Evolutionary conservation across 2,113 vertebrate species (phyloP).

Genomic region (Tenrec ecaudatus): DNA sequence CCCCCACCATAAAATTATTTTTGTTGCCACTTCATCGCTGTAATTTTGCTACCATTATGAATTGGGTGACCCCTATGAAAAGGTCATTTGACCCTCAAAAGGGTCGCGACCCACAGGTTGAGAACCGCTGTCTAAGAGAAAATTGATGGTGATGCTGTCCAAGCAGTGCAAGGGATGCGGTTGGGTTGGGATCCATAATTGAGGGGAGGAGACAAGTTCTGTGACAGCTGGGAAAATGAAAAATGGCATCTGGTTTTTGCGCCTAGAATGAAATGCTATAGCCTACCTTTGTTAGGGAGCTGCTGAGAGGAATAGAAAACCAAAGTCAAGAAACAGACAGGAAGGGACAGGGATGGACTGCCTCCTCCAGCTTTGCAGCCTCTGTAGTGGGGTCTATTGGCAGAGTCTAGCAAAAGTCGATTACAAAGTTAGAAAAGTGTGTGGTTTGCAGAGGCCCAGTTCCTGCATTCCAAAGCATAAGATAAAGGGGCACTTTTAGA

Average conservation of each 20-base stretch:
- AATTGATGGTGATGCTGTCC: neutral
- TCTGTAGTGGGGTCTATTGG: neutral
- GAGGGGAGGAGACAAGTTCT: neutral
- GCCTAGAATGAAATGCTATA: neutral
- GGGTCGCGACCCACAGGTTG: too few species aligned
- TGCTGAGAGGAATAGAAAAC: neutral
- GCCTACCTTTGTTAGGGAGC: neutral
- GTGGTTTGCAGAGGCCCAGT: neutral
- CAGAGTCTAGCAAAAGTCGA: neutral
- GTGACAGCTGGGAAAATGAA: neutral
- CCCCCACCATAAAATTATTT: too few species aligned
- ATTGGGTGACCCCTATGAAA: too few species aligned
- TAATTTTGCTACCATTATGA: too few species aligned
- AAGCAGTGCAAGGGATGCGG: too few species aligned
- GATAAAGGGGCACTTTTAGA: neutral
- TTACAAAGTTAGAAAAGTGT: neutral
- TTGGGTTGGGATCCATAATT: neutral
- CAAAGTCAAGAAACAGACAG: neutral
- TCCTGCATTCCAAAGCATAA: neutral
- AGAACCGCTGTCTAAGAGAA: neutral
- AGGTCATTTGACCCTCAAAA: too few species aligned
- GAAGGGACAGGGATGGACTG: neutral
- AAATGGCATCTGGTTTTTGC: fast-evolving
- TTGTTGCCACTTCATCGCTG: too few species aligned
- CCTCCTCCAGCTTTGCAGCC: neutral